These are phyloP conservation scores for Aplodontia rufa DNA, from an alignment of 2,113 vertebrate genomes.

Conservation along the genomic window DNA sequence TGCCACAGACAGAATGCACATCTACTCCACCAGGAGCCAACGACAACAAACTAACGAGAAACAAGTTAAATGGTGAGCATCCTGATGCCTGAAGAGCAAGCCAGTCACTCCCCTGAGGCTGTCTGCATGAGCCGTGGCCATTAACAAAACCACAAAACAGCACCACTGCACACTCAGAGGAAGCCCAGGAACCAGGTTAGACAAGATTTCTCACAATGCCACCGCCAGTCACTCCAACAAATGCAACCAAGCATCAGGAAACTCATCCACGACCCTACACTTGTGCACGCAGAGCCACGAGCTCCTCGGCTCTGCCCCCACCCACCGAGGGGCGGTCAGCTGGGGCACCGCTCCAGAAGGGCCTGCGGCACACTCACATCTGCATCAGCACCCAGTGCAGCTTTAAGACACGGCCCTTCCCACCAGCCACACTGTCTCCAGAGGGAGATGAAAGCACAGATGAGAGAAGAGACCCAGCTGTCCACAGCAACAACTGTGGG, in stretches of 20 bases:
- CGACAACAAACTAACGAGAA: background rate
- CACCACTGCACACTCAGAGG: accelerated
- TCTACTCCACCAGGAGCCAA: background rate
- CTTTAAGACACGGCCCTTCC: background rate
- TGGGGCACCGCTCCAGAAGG: background rate
- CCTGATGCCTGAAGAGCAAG: accelerated
- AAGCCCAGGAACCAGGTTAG: background rate
- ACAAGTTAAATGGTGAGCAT: slow-evolving; percentile 15
- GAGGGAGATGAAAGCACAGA: no score
- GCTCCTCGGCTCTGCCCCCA: no score
- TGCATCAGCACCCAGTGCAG: accelerated
- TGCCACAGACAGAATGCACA: accelerated
- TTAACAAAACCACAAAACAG: no score
- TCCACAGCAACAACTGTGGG: accelerated
- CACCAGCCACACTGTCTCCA: background rate
- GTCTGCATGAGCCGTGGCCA: background rate
- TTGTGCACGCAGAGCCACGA: background rate
- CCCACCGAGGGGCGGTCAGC: accelerated
- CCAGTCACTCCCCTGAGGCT: background rate
- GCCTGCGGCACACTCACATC: accelerated
- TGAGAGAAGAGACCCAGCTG: background rate
- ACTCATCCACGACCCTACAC: accelerated
- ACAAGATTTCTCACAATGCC: background rate
- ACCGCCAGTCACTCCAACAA: accelerated
- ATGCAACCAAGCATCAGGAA: accelerated